phyloP scores from a whole-genome alignment of 2,113 vertebrate genomes.

The Notiomystis cincta region DNA sequence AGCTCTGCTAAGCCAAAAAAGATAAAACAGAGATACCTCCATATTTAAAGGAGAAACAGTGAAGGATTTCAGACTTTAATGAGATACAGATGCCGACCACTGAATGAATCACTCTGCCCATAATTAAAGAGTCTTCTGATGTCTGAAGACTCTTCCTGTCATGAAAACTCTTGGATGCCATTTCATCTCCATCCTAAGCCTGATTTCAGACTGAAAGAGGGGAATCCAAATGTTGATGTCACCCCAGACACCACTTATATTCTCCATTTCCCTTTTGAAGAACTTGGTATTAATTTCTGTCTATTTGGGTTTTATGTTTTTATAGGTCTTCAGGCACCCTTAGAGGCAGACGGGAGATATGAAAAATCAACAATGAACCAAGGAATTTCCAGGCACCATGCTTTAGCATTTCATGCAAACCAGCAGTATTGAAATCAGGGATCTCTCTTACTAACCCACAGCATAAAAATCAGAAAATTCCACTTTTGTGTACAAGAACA shows the following conservation, averaged over 20 bases:
- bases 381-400: not conserved
- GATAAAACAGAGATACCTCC: constrained; percentile 63
- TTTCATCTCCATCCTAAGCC: constrained; percentile 73
- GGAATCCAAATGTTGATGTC: constrained; percentile 65
- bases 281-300: constrained; percentile 56
- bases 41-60: constrained; percentile 54
- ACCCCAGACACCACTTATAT: constrained; percentile 65
- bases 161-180: constrained; percentile 79
- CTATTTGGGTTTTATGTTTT: constrained; percentile 12
- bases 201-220: constrained; percentile 55
- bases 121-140: constrained; percentile 78
- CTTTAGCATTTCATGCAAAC: not conserved
- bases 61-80: constrained; percentile 78
- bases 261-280: constrained; percentile 59
- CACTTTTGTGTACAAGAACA: not conserved
- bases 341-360: not conserved
- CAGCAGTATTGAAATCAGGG: not conserved
- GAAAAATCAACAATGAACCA: constrained; percentile 20
- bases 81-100: constrained; percentile 80
- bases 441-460: not conserved
- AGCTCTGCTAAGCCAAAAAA: constrained; percentile 46
- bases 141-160: constrained; percentile 82
- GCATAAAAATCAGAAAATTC: not conserved
- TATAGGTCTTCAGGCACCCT: constrained; percentile 45
- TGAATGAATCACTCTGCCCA: constrained; percentile 80